A percentile compares a stretch with the other conserved stretches of the same genome.
phyloP scores from a whole-genome alignment of 2,113 vertebrate species.

The Terrapene triunguis region DNA sequence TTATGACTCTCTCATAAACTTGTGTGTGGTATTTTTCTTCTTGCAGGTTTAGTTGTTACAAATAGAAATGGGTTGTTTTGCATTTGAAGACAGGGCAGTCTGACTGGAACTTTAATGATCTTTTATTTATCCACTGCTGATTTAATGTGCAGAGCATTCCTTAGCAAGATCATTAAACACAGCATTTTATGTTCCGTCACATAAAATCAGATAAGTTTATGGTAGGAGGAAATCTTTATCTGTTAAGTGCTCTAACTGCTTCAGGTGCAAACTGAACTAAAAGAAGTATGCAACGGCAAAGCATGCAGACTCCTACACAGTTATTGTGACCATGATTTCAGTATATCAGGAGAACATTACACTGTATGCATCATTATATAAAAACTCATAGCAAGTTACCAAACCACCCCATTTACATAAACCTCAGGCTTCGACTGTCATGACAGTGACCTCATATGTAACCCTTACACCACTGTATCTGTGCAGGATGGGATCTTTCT shows the following conservation, averaged over 20 bases:
- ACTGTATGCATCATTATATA: conserved; percentile 45
- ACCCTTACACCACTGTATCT: background rate
- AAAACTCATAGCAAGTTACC: conserved; percentile 54
- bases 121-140: background rate
- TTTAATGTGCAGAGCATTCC: conserved; percentile 2
- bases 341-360: conserved; percentile 20
- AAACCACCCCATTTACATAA: conserved; percentile 60
- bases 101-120: background rate
- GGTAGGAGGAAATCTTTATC: conserved; percentile 22
- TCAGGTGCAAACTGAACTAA: conserved; percentile 14
- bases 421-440: conserved; percentile 50
- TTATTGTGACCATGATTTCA: conserved; percentile 46
- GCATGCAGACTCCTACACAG: background rate
- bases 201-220: background rate
- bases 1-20: background rate
- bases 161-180: background rate
- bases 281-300: conserved; percentile 5
- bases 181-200: background rate
- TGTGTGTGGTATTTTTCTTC: background rate
- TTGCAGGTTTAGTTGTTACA: background rate
- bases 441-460: conserved; percentile 16
- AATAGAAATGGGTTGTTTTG: background rate
- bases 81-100: background rate
- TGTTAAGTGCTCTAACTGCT: background rate
- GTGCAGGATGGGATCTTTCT: background rate